Evolutionary conservation across 2,797 vertebrate genomes (phyloP), one percentile per base, ranked within the genome.

Genomic region (Odontamblyopus lacepedii): DNA sequence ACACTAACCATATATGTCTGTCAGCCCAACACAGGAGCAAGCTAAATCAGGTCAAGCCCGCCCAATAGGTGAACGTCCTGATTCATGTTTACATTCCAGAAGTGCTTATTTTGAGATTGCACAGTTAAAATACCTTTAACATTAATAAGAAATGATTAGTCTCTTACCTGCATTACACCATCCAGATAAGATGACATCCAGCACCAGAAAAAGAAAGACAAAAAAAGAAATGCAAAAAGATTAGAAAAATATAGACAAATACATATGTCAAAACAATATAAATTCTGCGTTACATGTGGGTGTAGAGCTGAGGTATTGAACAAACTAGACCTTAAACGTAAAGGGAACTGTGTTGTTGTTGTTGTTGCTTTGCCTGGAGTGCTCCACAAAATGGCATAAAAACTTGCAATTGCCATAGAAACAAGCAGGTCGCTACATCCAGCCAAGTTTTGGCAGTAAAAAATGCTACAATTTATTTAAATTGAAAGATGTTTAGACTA

Each of bases 1-100:
- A 72, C 62, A 60, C 70, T 50, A 67, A 78, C 71, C 80, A 87
- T 79, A 87, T 79, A 80, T 32, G 59, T 32, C 59, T 60, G 15
- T 60, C 57, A 29, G 27, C 15, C 2, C 29, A 30, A 77, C 77
- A 81, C 85, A 85, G 11, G 12, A 44, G 41, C 80, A 82, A 76
- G 75, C 69, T 64, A 38, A 75, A 70, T 71, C 64, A 67, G 79
- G 76, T 76, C 67, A 71, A 77, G 77, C 48, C 32, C 74, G 66
- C 50, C 5, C 51, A n/a, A 55, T 2, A n/a, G 19, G n/a, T 9
- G 11, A 11, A 57, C 55, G 12, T 26, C 27, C 11, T 26, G 23
- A 26, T 23, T 23, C 55, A 13, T 13, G 4, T 18, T 30, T 15
- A 18, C 15, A 3, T 30, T 59, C 4, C 23, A 13, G 12, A 27